Evolutionary conservation across 2,113 vertebrate genomes (phyloP).

Genomic region (Myrmecophaga tridactyla): DNA sequence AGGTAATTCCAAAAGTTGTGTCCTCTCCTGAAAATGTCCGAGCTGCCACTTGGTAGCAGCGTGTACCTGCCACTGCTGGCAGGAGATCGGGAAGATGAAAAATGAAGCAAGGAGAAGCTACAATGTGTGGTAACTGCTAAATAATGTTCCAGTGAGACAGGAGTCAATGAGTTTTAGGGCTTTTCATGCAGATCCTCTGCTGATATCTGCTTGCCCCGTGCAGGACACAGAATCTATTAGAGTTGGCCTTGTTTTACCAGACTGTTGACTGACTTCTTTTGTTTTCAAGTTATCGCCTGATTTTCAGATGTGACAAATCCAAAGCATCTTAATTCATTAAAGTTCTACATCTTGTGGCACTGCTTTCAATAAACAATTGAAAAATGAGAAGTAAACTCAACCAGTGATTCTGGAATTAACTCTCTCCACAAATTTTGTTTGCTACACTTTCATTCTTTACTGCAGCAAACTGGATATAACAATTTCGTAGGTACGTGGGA

Average conservation of each 20-base stretch:
- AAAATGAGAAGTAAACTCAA: neutral
- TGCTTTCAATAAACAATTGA: slow-evolving; percentile 8
- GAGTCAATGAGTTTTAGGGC: neutral
- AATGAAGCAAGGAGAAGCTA: neutral
- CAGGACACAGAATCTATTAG: neutral
- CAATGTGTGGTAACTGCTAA: neutral
- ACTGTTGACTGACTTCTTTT: neutral
- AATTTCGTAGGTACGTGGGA: neutral
- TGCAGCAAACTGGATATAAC: neutral
- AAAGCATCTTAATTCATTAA: neutral
- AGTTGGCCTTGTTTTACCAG: neutral
- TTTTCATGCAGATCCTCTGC: neutral
- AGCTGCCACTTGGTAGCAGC: neutral
- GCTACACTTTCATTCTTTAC: neutral
- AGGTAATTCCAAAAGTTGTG: neutral
- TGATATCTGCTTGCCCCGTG: neutral
- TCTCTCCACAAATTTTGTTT: neutral
- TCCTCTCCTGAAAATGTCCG: neutral
- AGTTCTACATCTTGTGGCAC: neutral
- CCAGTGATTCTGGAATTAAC: neutral
- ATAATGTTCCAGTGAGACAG: neutral
- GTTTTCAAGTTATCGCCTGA: neutral
- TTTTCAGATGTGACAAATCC: neutral
- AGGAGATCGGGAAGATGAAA: neutral
- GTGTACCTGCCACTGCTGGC: neutral